Evolutionary conservation across 2,797 vertebrate genomes (phyloP).

Genomic region (Pipistrellus pygmaeus): DNA sequence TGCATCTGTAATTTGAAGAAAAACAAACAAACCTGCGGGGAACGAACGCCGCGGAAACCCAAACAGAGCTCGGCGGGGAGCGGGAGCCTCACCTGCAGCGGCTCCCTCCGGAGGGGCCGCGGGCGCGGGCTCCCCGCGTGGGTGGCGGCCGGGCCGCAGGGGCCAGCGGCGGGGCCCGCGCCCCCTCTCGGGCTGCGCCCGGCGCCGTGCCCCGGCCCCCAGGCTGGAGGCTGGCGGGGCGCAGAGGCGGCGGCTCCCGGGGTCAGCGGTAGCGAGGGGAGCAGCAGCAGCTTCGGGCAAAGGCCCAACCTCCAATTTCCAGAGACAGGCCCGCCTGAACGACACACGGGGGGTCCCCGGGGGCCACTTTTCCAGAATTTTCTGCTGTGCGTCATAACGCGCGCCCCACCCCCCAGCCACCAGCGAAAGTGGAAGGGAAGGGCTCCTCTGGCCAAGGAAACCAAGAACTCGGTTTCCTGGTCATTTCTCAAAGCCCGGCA

Average conservation of each 20-base stretch:
- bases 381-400: constrained; percentile 54
- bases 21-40: constrained; percentile 86
- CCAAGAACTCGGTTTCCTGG: constrained; percentile 29
- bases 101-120: background rate
- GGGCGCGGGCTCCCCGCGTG: constrained; percentile 28
- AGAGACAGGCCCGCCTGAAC: constrained; percentile 59
- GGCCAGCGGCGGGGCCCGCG: background rate
- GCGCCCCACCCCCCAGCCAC: constrained; percentile 53
- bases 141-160: constrained; percentile 64
- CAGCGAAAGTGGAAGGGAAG: constrained; percentile 72
- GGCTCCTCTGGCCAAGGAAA: background rate
- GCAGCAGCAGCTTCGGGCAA: constrained; percentile 52
- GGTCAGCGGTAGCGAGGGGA: constrained; percentile 70
- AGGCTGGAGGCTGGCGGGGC: background rate
- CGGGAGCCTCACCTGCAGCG: constrained; percentile 76
- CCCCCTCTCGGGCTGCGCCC: background rate
- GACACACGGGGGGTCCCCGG: constrained; percentile 67
- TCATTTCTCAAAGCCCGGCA: background rate
- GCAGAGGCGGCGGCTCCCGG: constrained; percentile 51
- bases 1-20: constrained; percentile 90
- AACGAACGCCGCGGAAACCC: constrained; percentile 80
- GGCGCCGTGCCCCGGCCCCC: background rate
- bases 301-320: constrained; percentile 72
- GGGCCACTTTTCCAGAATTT: constrained; percentile 79
- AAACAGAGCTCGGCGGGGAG: constrained; percentile 73